Percentiles rank a stretch among this genome's conserved stretches.
Conservation (phyloP, 2,113 vertebrate genomes). For the Toxotes jaculatrix region DNA sequence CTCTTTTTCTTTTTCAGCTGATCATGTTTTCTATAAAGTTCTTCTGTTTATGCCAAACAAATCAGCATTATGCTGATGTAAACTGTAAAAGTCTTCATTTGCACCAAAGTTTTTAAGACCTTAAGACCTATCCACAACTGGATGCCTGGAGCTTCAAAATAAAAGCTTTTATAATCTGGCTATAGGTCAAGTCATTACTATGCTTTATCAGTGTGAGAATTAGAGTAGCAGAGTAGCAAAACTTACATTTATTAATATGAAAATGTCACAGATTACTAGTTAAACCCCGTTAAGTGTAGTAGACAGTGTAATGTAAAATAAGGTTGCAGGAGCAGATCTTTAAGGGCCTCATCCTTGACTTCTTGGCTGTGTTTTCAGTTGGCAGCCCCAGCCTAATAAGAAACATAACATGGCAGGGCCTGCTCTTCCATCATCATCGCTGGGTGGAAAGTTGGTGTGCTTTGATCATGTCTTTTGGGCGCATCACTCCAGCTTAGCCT, state of each 20-base stretch:
- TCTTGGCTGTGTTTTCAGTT: slow-evolving; percentile 63
- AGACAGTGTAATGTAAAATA: slow-evolving; percentile 34
- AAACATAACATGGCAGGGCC: slow-evolving; percentile 77
- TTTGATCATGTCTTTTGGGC: slow-evolving; percentile 83
- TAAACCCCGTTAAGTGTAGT: slow-evolving; percentile 42
- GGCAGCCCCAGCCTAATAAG: slow-evolving; percentile 77
- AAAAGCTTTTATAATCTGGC: slow-evolving; percentile 23
- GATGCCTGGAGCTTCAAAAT: slow-evolving; percentile 23
- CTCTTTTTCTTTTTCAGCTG: slow-evolving; percentile 14
- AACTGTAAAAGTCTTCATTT: slow-evolving; percentile 6
- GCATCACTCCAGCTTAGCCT: slow-evolving; percentile 80
- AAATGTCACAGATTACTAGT: slow-evolving; percentile 37
- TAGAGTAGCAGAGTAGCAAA: slow-evolving; percentile 16
- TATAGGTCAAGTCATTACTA: slow-evolving; percentile 29
- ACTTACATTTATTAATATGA: slow-evolving; percentile 46
- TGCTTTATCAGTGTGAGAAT: slow-evolving; percentile 16
- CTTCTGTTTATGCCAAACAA: slow-evolving; percentile 4
- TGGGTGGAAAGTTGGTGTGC: slow-evolving; percentile 75
- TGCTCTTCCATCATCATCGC: slow-evolving; percentile 74
- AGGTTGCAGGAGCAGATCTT: slow-evolving; percentile 49
- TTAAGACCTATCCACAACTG: slow-evolving; percentile 19
- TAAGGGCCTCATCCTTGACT: slow-evolving; percentile 66
- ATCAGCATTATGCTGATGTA: background rate
- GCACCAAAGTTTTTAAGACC: slow-evolving; percentile 2
- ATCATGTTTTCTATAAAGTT: slow-evolving; percentile 13